These are phyloP conservation scores for Physella acuta DNA, from an alignment of 1,140 invertebrate species.

Conservation along the genomic window DNA sequence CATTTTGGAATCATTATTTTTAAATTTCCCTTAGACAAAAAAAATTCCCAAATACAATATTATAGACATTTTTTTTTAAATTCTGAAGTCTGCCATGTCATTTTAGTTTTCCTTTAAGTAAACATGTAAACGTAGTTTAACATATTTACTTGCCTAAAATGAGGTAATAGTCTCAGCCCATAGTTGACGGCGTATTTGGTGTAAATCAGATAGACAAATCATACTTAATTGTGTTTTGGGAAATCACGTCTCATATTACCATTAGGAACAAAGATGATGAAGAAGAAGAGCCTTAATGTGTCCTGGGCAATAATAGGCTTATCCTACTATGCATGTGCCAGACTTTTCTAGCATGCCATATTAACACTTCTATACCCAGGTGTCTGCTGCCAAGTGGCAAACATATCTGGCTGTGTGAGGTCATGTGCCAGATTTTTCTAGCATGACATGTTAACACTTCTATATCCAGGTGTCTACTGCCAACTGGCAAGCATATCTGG, in stretches of 20 bases:
- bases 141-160: too few species aligned
- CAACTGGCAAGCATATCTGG: background rate
- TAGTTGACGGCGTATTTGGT: too few species aligned
- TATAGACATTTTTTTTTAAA: background rate
- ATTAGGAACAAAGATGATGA: background rate
- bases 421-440: background rate
- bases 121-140: too few species aligned
- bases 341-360: background rate
- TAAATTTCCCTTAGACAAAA: background rate
- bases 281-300: background rate
- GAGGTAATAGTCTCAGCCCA: too few species aligned
- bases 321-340: background rate
- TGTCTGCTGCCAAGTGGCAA: background rate
- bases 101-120: too few species aligned
- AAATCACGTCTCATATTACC: too few species aligned
- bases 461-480: slow-evolving; percentile 12
- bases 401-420: slow-evolving; percentile 35
- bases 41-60: background rate
- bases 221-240: too few species aligned
- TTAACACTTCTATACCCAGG: background rate
- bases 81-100: background rate
- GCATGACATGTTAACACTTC: background rate
- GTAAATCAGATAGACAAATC: too few species aligned
- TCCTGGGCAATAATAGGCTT: background rate
- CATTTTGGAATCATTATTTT: background rate